phyloP scores from a whole-genome alignment of 2,113 vertebrate species.

The Sander vitreus region DNA sequence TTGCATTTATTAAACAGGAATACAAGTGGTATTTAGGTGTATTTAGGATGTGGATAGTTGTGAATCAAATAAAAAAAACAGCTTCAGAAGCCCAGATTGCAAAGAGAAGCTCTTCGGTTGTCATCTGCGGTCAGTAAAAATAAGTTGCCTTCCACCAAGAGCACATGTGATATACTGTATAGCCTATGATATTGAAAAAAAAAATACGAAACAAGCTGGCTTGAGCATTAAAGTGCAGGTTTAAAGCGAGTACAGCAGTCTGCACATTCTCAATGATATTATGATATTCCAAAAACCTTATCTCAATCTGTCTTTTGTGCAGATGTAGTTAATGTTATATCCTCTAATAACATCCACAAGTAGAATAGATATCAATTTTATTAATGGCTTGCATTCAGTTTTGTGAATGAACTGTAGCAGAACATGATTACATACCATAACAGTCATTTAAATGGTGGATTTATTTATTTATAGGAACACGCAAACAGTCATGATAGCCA shows the following conservation, averaged over 20 bases:
- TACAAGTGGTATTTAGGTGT: background rate
- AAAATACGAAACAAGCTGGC: background rate
- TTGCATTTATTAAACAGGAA: background rate
- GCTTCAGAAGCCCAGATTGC: background rate
- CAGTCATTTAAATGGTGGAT: background rate
- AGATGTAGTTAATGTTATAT: background rate
- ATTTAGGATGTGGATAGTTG: background rate
- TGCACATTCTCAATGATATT: background rate
- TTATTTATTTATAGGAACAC: background rate
- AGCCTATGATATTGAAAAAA: background rate
- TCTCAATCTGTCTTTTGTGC: background rate
- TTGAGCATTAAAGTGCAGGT: background rate
- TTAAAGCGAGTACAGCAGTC: background rate
- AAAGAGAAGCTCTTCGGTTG: background rate
- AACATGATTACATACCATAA: background rate
- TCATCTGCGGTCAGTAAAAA: background rate
- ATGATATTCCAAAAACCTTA: background rate
- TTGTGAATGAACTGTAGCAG: background rate
- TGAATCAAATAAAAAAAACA: background rate
- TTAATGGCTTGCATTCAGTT: background rate
- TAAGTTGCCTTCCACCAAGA: background rate
- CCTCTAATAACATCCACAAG: conserved; percentile 6
- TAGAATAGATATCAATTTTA: background rate
- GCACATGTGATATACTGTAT: background rate
- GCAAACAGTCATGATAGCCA: background rate